Conservation (phyloP, 2,113 vertebrate species). For the Anarrhichthys ocellatus region DNA sequence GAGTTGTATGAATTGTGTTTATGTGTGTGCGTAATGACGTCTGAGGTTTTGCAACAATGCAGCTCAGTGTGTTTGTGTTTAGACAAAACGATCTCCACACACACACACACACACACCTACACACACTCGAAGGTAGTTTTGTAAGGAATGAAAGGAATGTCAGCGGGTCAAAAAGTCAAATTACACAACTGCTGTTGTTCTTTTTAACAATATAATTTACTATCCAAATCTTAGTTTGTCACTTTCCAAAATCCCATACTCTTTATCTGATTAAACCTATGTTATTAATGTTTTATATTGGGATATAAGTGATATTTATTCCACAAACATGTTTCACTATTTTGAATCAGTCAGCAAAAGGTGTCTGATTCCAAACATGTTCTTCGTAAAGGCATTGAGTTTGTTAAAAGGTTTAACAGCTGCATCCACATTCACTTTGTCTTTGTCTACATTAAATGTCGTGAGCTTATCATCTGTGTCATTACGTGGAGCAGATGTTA, state of each 20-base stretch:
- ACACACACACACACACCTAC: neutral
- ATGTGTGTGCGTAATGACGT: constrained; percentile 40
- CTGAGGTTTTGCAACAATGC: constrained; percentile 16
- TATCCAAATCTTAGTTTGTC: neutral
- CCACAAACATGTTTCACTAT: neutral
- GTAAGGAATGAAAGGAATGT: neutral
- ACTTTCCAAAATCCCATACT: neutral
- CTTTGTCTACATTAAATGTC: neutral
- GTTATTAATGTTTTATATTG: neutral
- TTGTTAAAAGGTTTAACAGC: neutral
- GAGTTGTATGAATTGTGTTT: constrained; percentile 37
- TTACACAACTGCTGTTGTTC: neutral
- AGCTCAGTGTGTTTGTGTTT: neutral
- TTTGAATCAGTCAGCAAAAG: neutral
- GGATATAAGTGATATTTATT: neutral
- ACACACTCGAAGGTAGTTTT: neutral
- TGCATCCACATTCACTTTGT: too few relatives aligned
- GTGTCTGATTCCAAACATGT: neutral
- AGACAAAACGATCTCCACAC: neutral
- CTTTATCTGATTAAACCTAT: neutral
- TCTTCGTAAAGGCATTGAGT: neutral
- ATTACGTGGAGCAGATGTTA: too few relatives aligned
- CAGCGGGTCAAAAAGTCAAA: neutral
- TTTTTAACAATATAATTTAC: neutral
- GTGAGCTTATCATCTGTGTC: too few relatives aligned